phyloP scores from a whole-genome alignment of 2,113 vertebrate species.

The Aleadryas rufinucha region DNA sequence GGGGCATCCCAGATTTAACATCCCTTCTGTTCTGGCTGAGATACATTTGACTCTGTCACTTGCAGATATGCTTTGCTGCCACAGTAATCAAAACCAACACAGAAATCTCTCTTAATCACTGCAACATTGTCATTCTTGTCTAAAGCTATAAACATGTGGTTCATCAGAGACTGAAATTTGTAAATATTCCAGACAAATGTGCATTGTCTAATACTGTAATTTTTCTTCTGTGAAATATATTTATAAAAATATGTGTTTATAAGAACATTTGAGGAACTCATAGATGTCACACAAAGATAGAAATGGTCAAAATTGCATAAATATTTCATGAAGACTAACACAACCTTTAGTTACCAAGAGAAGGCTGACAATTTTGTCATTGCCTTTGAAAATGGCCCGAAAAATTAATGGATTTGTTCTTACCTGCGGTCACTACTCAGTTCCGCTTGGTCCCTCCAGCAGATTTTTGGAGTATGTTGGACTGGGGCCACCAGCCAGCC shows the following conservation, averaged over 20 bases:
- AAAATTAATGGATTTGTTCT: background rate
- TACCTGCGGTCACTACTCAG: background rate
- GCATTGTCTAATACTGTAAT: background rate
- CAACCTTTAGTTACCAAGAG: background rate
- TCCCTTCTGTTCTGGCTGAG: conserved; percentile 41
- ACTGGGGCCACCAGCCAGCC: background rate
- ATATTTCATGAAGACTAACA: background rate
- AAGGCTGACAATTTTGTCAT: background rate
- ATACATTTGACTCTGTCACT: background rate
- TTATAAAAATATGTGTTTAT: background rate
- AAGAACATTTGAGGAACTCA: background rate
- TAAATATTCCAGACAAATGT: background rate
- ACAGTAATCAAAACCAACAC: conserved; percentile 17
- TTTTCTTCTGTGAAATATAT: background rate
- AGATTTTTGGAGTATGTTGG: background rate
- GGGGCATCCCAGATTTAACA: conserved; percentile 38
- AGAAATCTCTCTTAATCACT: conserved; percentile 3
- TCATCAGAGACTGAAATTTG: background rate
- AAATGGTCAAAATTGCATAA: background rate
- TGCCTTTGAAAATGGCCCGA: background rate
- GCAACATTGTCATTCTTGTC: background rate
- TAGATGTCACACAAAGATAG: background rate
- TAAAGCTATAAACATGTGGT: background rate
- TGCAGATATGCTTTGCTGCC: background rate
- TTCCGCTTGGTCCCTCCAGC: background rate